Base-by-base conservation (phyloP, 2,797 vertebrate species). In the Acrocephalus scirpaceus region DNA sequence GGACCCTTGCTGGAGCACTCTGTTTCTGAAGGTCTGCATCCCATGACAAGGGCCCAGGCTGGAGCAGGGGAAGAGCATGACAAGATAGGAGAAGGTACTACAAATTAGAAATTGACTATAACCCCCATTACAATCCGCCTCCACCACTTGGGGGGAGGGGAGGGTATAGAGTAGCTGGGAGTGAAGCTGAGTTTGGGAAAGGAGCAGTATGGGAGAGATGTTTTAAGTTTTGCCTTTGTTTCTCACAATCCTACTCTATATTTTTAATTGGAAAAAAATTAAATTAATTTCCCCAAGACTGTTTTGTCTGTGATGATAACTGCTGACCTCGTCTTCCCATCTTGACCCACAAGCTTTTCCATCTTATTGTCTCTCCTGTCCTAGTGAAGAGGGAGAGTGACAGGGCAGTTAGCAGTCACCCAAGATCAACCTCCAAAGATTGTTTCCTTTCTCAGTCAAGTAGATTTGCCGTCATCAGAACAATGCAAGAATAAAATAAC, bases 91-190 rank as follows among this genome's bases (percentile, higher is more conserved):
- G 32, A 61, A 80, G 18, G 16, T 9, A 66, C 1, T 2, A 47
- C 11, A 36, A 50, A n/a, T 13, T 7, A 45, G 16, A 32, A 81
- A 75, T 3, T 48, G 10, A 72, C 45, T 32, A 17, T 13, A 64
- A 38, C 1, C 4, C 15, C 7, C 19, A 60, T 26, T 50, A 13
- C 9, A 40, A 57, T 11, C 3, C 4, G 13, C 7, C 54, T 30
- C 6, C 15, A 57, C 8, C 3, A 3, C 15, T 6, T 30, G 1
- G 0, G 1, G 8, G 11, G 2, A 64, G 12, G 7, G 75, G 2
- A 64, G 12, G 7, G 75, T n/a, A 47, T 0, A 30, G 22, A 76
- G 56, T 1, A 61, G 22, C 3, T n/a, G 36, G 15, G 8, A 70
- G 19, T 32, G 16, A 72, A 72, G 18, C 0, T n/a, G 21, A 60